Conservation (phyloP, 1,140 invertebrate genomes). For the Uloborus diversus region DNA sequence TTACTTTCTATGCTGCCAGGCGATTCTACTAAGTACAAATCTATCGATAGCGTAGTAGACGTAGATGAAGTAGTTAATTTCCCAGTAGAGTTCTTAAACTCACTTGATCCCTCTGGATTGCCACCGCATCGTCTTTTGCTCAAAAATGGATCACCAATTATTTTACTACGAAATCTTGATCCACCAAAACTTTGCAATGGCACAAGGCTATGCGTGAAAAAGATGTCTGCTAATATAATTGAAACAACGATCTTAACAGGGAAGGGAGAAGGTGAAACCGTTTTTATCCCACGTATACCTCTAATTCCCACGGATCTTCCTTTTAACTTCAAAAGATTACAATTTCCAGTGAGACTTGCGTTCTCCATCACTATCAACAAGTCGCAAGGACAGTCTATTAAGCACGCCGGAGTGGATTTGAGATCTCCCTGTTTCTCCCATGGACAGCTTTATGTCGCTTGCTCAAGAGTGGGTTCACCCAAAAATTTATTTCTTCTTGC, state of each 20-base stretch:
- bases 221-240: not conserved
- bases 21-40: too few species aligned
- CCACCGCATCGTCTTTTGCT: not conserved
- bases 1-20: too few species aligned
- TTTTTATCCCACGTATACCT: slow-evolving; percentile 56
- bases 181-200: not conserved
- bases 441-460: slow-evolving; percentile 65
- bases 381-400: slow-evolving; percentile 56
- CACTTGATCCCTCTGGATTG: not conserved
- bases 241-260: not conserved
- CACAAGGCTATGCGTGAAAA: not conserved
- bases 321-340: slow-evolving; percentile 20
- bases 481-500: slow-evolving; percentile 8
- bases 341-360: slow-evolving; percentile 51
- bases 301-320: slow-evolving; percentile 44
- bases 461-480: not conserved
- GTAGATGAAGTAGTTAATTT: slow-evolving; percentile 5
- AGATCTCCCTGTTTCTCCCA: slow-evolving; percentile 64
- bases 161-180: not conserved
- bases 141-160: not conserved
- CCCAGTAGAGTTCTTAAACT: slow-evolving; percentile 1
- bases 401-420: slow-evolving; percentile 63
- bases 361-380: slow-evolving; percentile 58
- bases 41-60: too few species aligned
- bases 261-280: not conserved